A percentile compares a stretch with the other conserved stretches of the same genome.
Evolutionary conservation across 2,888 invertebrate species (phyloP).

Genomic region (Caenorhabditis uteleia): DNA sequence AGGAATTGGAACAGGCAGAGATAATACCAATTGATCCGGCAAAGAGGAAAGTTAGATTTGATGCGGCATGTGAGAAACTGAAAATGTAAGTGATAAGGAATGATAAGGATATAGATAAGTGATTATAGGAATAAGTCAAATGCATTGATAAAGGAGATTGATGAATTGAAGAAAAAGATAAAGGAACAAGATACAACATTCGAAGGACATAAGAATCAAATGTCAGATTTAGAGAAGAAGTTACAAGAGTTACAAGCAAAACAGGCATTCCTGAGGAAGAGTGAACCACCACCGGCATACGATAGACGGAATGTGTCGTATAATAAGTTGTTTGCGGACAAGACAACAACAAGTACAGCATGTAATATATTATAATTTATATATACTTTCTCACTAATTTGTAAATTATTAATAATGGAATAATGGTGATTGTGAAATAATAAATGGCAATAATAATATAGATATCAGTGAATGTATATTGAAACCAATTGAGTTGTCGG

Average conservation of each 20-base stretch:
- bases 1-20: slow-evolving; percentile 50
- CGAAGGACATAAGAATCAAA: slow-evolving; percentile 60
- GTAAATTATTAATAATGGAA: too few relatives aligned
- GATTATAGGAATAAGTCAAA: too few relatives aligned
- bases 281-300: slow-evolving; percentile 46
- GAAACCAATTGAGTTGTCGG: too few relatives aligned
- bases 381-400: background rate
- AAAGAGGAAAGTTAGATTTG: slow-evolving; percentile 7
- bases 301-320: slow-evolving; percentile 33
- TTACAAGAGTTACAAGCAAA: slow-evolving; percentile 49
- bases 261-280: slow-evolving; percentile 39
- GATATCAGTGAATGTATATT: too few relatives aligned
- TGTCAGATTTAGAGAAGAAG: slow-evolving; percentile 48
- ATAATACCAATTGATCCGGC: slow-evolving; percentile 45
- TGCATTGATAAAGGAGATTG: slow-evolving; percentile 53
- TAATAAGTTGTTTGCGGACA: slow-evolving; percentile 44
- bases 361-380: slow-evolving; percentile 42
- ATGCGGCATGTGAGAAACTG: background rate
- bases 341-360: slow-evolving; percentile 33
- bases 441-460: too few relatives aligned
- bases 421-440: too few relatives aligned
- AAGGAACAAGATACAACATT: slow-evolving; percentile 58
- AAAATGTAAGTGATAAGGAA: slow-evolving; percentile 21
- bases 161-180: slow-evolving; percentile 50
- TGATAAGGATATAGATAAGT: too few relatives aligned